phyloP scores from a whole-genome alignment of 2,797 vertebrate species.

The Myotis vivesi region DNA sequence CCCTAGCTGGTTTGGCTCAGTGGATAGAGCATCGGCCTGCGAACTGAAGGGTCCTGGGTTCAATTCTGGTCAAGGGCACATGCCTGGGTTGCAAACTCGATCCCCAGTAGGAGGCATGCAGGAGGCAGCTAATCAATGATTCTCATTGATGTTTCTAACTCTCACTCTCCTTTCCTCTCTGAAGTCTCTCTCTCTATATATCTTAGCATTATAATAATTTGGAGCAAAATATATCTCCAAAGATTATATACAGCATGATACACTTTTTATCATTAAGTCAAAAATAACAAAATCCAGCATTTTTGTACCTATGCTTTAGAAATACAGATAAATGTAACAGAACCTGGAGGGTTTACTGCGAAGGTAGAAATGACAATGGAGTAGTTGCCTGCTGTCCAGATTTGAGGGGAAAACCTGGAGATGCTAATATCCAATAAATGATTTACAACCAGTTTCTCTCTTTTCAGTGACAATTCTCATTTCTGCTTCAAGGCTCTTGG shows the following conservation, averaged over 20 bases:
- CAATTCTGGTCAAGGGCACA: too few species aligned
- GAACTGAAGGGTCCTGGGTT: too few species aligned
- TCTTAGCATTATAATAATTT: slow-evolving; percentile 28
- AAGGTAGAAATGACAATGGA: background rate
- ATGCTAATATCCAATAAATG: background rate
- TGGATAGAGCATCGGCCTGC: too few species aligned
- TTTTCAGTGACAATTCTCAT: background rate
- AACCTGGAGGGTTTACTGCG: background rate
- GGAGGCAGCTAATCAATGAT: too few species aligned
- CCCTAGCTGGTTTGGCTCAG: too few species aligned
- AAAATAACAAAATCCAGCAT: background rate
- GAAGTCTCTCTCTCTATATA: too few species aligned
- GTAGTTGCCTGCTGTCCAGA: background rate
- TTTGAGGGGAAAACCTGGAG: background rate
- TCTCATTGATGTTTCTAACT: too few species aligned
- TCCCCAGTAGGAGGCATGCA: too few species aligned
- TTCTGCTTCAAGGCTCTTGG: background rate
- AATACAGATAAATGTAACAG: background rate
- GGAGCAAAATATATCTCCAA: background rate
- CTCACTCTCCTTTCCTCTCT: too few species aligned
- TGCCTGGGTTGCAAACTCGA: too few species aligned
- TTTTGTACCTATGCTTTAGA: slow-evolving; percentile 1
- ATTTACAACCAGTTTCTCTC: background rate
- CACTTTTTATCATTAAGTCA: background rate
- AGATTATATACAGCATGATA: background rate